phyloP scores from a whole-genome alignment of 1,140 invertebrate species.

The Melanaphis sacchari region DNA sequence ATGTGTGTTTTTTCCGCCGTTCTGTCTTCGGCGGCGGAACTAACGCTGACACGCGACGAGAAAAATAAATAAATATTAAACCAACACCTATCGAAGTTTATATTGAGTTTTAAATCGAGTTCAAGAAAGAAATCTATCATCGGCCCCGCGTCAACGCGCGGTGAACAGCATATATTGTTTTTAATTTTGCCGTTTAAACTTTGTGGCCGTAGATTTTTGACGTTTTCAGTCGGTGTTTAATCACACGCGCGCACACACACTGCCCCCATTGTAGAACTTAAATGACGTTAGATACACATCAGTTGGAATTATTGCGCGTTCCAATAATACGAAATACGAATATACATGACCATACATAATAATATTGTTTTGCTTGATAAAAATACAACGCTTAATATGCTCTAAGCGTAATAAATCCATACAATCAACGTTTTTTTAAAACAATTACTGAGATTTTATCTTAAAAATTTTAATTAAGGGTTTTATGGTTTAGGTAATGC shows the following conservation, averaged over 20 bases:
- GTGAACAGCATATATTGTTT: background rate
- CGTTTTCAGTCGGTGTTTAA: background rate
- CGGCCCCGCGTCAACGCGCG: background rate
- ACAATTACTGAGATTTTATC: background rate
- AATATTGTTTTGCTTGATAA: background rate
- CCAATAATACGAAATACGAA: background rate
- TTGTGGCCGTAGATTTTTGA: background rate
- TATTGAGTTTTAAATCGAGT: constrained; percentile 49
- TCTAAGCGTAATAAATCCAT: background rate
- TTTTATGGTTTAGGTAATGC: background rate
- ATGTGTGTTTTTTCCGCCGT: background rate
- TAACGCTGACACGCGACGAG: background rate
- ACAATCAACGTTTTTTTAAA: background rate
- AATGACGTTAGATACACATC: background rate
- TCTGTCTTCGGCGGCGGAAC: background rate
- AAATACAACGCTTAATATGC: background rate
- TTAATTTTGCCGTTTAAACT: constrained; percentile 18
- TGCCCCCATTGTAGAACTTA: background rate
- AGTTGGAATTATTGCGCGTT: background rate
- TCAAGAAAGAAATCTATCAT: constrained; percentile 36
- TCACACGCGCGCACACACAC: background rate
- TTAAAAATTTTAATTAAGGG: background rate
- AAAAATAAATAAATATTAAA: constrained; percentile 4
- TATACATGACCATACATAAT: background rate
- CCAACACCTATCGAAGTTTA: background rate